phyloP scores from a whole-genome alignment of 2,888 invertebrate species.

The Rhorus exstirpatorius region DNA sequence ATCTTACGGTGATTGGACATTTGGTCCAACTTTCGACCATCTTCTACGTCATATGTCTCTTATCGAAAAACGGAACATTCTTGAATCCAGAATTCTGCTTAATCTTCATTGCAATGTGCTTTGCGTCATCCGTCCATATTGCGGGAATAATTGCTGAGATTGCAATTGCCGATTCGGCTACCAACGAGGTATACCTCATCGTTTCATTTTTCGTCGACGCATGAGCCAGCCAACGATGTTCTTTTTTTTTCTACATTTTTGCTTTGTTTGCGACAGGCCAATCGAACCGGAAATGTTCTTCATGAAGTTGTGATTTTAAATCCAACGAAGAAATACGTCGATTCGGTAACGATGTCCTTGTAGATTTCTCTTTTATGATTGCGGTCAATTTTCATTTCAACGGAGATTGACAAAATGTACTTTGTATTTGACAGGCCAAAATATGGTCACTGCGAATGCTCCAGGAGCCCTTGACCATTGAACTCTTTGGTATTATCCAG shows the following conservation, averaged over 20 bases:
- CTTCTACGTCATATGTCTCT: conserved; percentile 35
- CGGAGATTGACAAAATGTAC: not conserved
- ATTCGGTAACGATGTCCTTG: conserved; percentile 31
- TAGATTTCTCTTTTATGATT: not conserved
- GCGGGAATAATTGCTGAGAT: conserved; percentile 28
- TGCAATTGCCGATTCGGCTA: conserved; percentile 28
- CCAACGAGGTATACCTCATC: conserved; percentile 42
- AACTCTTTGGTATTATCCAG: conserved; percentile 59
- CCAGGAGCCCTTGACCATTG: conserved; percentile 52
- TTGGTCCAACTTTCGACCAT: conserved; percentile 15
- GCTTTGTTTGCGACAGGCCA: conserved; percentile 38
- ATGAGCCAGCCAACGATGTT: not conserved
- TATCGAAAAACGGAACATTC: conserved; percentile 9
- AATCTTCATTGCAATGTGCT: not conserved
- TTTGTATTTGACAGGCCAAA: conserved; percentile 35
- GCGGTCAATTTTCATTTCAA: not conserved
- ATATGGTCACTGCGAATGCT: conserved; percentile 61
- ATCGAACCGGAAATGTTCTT: conserved; percentile 58
- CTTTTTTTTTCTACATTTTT: not conserved
- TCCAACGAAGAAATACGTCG: conserved; percentile 17
- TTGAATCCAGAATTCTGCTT: not conserved
- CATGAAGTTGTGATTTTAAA: conserved; percentile 52
- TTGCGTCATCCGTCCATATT: conserved; percentile 46
- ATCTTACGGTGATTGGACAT: conserved; percentile 31
- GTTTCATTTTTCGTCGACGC: conserved; percentile 5